Evolutionary conservation across 2,797 vertebrate genomes (phyloP), one percentile per base, ranked within the genome.

Genomic region (Spinibarbus caldwelli): DNA sequence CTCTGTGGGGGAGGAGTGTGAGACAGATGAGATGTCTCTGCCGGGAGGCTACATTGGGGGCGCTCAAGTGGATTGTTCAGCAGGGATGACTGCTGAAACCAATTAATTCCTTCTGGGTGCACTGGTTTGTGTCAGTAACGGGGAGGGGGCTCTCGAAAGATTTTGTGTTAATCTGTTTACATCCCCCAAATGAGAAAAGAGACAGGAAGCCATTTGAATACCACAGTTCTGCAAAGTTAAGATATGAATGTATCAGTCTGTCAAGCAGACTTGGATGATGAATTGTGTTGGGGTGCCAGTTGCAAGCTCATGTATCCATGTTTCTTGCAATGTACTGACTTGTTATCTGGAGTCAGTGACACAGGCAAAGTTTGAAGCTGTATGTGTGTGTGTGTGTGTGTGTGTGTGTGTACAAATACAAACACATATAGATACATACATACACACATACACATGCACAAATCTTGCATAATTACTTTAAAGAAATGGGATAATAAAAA

Each of bases 41-140:
- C 80, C 59, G 82, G 83, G 85, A 85, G 77, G 79, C 80, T 85
- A 78, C 80, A 81, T 31, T 82, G 43, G 49, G 79, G 80, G 83
- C 26, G 71, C 64, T 79, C 81, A 84, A 83, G 57, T 70, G 84
- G 67, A n/a, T 64, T 59, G 80, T 81, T 92, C 91, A 93, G 91
- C 90, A 92, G 93, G 83, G 82, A 85, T 71, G 93, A 89, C 92
- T 91, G 92, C 93, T 93, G 90, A 94, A 94, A 94, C 93, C 94
- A 95, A 94, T 94, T 95, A 93, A 95, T 94, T 95, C 92, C 91
- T 93, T 91, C 92, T 95, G 93, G 93, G 93, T 94, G 93, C 93
- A 87, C 94, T 94, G 92, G 93, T 94, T 93, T 93, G 91, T 94
- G 90, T 92, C 21, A 76, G 90, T 90, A 91, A 91, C 90, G 45